Evolutionary conservation across 2,888 invertebrate genomes (phyloP), one percentile per base, ranked within the genome.

Genomic region (Eristalinus sepulchralis): DNA sequence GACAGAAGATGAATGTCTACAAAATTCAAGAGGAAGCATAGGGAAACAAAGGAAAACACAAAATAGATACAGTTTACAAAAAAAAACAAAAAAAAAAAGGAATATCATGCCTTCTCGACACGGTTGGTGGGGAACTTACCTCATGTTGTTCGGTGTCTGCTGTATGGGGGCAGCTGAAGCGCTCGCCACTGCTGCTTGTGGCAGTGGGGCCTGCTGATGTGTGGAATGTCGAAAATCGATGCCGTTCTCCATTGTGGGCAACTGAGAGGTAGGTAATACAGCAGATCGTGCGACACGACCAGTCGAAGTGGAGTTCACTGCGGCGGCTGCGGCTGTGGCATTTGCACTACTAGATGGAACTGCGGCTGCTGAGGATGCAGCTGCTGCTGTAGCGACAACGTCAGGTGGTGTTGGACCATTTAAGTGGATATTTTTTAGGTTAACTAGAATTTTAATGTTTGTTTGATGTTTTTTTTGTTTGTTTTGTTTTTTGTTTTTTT

Each of bases 1-100:
- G 93, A 93, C 90, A 80, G 88, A 83, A 83, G 89, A 88, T 89
- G 89, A 88, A 83, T 89, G 89, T 89, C 89, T 89, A 88, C 80
- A 85, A 73, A 72, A 72, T 77, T 82, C 53, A 13, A 63, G 27
- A 63, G 63, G 34, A 63, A 63, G 34, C 63, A 67, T 55, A 64
- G 71, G 70, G 62, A 63, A 75, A 59, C 68, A 60, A 70, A 77
- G 70, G 55, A 84, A 20, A 78, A 67, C 79, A 67, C 70, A 64
- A 68, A 76, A 67, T 34, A 75, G 63, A 70, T 59, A 55, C 60
- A 57, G 34, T 55, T 72, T 70, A 47, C 36, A 80, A 55, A 80
- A 57, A 57, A 76, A 63, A 33, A 47, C n/a, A 33, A 71, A 39
- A 47, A 67, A 68, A 64, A 62, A 53, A 59, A 68, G 66, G 64